Evolutionary conservation across 2,888 invertebrate species (phyloP), one percentile per base, ranked within the genome.

Genomic region (Nephrotoma guestfalica): DNA sequence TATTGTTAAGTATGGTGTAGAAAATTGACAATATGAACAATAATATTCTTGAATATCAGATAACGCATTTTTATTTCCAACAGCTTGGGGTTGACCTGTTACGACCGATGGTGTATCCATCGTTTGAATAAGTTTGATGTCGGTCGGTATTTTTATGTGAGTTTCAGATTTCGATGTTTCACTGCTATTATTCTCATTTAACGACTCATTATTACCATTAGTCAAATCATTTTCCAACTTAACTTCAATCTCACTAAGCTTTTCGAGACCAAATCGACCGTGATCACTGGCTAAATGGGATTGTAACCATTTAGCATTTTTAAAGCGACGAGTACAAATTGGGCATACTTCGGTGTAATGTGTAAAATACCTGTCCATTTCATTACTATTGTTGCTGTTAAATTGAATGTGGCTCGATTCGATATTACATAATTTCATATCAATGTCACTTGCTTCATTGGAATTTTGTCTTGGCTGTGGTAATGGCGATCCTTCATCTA

Each of bases 11-110:
- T 97, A 96, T 88, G 96, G 95, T 51, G 98, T 97, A 83, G 96
- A 95, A 91, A 97, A 98, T 87, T 96, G 95, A 91, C 98, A 98
- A 90, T 96, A 95, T 83, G 97, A 96, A 92, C 98, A 98, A 88
- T 96, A 96, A 92, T 97, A 98, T 88, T 95, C 95, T 91, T 97
- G 96, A 88, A 94, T 90, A 13, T 90, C 90, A 90, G 45, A 92
- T 92, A 2, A 92, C 92, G 41, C 51, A 86, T 41, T 51, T 86
- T 51, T 51, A 86, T 51, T 51, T 6, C 30, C 43, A 18, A 86
- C 7, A 7, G 4, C 2, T 9, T 86, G 43, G 5, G 43, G 7
- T 13, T 11, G n/a, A n/a, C 15, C 41, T 15, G 43, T 41, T 5
- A 7, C 40, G 2, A n/a, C 6, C 30, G 71, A 30, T 41, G 86